Percentiles rank a stretch among this genome's conserved stretches.
Evolutionary conservation across 2,113 vertebrate species (phyloP).

Genomic region (Podiceps cristatus): DNA sequence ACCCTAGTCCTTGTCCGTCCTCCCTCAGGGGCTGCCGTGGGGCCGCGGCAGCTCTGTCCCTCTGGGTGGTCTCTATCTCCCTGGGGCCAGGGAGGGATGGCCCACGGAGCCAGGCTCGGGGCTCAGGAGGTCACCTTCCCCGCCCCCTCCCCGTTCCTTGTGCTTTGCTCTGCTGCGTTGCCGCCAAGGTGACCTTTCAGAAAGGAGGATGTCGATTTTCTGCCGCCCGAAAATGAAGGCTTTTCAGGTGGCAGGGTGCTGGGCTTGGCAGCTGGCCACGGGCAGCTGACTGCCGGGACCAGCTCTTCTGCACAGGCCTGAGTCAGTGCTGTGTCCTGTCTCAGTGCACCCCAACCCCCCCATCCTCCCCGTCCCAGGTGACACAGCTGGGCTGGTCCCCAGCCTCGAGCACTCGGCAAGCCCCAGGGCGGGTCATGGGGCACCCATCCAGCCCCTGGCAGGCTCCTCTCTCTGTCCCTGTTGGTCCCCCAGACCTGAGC

Average conservation of each 20-base stretch:
- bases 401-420: fast-evolving
- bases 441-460: fast-evolving
- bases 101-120: too few species aligned
- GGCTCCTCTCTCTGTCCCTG: neutral
- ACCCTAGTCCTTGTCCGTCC: neutral
- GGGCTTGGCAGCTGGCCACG: neutral
- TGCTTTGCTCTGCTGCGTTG: fast-evolving
- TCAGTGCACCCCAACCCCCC: neutral
- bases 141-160: too few species aligned
- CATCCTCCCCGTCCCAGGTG: fast-evolving
- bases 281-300: neutral
- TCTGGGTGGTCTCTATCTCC: neutral
- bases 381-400: neutral
- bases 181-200: neutral
- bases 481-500: neutral
- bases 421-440: fast-evolving
- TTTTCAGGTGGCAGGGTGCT: neutral
- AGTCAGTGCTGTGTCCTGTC: fast-evolving
- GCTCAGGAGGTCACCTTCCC: too few species aligned
- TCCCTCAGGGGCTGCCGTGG: fast-evolving
- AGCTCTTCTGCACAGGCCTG: neutral
- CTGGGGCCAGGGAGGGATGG: too few species aligned
- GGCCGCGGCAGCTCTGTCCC: neutral
- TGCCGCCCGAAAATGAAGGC: neutral
- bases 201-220: neutral